A percentile compares a stretch with the other conserved stretches of the same genome.
phyloP scores from a whole-genome alignment of 1,140 invertebrate genomes.

The Caenorhabditis tropicalis region DNA sequence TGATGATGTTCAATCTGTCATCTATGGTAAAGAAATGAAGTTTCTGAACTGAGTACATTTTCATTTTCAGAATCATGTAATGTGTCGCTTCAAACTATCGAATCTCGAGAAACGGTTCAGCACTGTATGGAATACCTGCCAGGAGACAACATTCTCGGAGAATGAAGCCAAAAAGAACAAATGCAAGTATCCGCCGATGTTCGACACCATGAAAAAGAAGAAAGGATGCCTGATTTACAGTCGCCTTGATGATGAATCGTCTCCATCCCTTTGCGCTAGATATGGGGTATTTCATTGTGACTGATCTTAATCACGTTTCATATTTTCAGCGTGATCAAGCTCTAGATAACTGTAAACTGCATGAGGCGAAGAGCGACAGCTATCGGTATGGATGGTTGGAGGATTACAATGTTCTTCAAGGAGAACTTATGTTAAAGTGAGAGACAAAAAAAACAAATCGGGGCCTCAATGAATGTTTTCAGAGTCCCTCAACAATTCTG shows the following conservation, averaged over 20 bases:
- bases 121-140: conserved; percentile 24
- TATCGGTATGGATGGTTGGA: conserved; percentile 49
- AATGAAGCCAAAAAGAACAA: neutral
- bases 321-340: neutral
- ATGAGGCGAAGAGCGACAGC: neutral
- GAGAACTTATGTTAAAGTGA: neutral
- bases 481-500: neutral
- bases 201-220: neutral
- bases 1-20: neutral
- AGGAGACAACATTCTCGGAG: neutral
- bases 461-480: neutral
- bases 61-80: neutral
- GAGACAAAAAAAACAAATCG: neutral
- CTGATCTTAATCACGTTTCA: neutral
- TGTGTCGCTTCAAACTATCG: conserved; percentile 26
- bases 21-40: neutral
- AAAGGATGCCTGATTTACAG: conserved; percentile 2
- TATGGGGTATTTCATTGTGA: conserved; percentile 21
- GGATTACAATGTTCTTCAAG: conserved; percentile 24
- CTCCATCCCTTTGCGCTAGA: neutral
- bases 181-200: neutral
- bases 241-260: neutral
- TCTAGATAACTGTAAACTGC: conserved; percentile 23
- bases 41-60: neutral
- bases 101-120: conserved; percentile 14